Evolutionary conservation across 2,888 invertebrate species (phyloP), one percentile per base, ranked within the genome.

Genomic region (Melieria omissa): DNA sequence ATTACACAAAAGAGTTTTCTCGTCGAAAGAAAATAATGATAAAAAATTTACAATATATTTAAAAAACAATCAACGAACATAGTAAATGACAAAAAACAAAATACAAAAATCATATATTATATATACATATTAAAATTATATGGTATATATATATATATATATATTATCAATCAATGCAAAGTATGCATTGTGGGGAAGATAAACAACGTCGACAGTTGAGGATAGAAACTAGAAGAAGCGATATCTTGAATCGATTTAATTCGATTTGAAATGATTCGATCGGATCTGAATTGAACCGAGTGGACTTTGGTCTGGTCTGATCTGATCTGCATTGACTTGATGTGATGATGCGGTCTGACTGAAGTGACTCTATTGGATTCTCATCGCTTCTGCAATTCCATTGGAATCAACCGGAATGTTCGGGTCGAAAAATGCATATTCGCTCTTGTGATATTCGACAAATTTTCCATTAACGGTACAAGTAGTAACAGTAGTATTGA

Each of bases 41-140:
- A 60, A 62, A 65, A 72, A 74, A 73, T 73, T 73, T 73, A 74
- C 73, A 74, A 69, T 72, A 64, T 54, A 42, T 65, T 16, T 47
- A 70, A 72, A 68, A 72, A 72, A 74, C 71, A 72, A 76, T 74
- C 45, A 74, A 71, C 72, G 64, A 72, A 73, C 70, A 74, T 58
- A 60, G 69, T 70, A 70, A 73, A 74, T 72, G 73, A 72, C 73
- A 74, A 76, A 69, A 73, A 73, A 76, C 74, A 72, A 68, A 73
- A 75, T 70, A 72, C 73, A 74, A 73, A 75, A 71, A 42, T 29
- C 46, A 62, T 65, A 57, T 63, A n/a, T 65, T 67, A 58, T 29
- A 16, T 67, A 58, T 29, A 57, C 57, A 61, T 44, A 61, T 42
- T 44, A 61, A 61, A 65, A 65, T 62, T 60, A 69, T 70, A 49